Evolutionary conservation across 1,140 invertebrate species (phyloP).

Genomic region (Drosophila carrolli): DNA sequence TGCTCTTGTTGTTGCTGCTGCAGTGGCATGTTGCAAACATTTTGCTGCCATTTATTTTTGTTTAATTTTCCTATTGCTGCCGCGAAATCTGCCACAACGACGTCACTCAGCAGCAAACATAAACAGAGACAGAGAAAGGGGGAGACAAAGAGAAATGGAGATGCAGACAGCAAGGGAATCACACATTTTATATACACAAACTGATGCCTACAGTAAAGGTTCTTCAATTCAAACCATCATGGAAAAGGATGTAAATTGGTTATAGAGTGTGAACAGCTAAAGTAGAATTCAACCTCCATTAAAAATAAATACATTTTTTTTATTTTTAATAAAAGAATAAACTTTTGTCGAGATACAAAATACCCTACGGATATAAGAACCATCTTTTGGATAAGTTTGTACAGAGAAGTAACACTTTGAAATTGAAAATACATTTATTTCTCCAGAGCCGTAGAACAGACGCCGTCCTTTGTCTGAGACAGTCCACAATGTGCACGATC

Average conservation of each 20-base stretch:
- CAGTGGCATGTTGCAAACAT: constrained; percentile 58
- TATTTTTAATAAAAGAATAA: no score
- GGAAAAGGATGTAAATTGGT: no score
- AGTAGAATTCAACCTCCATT: no score
- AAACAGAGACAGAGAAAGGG: constrained; percentile 36
- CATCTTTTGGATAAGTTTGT: not conserved
- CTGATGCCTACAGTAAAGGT: not conserved
- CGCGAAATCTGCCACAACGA: constrained; percentile 67
- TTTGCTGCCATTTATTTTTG: constrained; percentile 52
- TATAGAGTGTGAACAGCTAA: no score
- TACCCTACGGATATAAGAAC: no score
- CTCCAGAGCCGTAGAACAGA: constrained; percentile 7
- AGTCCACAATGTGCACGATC: constrained; percentile 11
- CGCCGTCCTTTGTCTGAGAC: constrained; percentile 10
- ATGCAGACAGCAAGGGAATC: constrained; percentile 16
- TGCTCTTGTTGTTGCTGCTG: constrained; percentile 13
- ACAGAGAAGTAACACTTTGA: constrained; percentile 29
- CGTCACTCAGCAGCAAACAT: constrained; percentile 63
- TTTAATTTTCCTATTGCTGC: constrained; percentile 65
- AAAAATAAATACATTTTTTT: no score
- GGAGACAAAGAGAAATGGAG: constrained; percentile 11
- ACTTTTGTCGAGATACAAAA: no score
- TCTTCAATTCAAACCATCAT: not conserved
- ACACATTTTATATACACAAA: not conserved
- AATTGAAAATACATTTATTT: constrained; percentile 65